Conservation (phyloP, 2,888 invertebrate species). For the Orthosia gracilis region DNA sequence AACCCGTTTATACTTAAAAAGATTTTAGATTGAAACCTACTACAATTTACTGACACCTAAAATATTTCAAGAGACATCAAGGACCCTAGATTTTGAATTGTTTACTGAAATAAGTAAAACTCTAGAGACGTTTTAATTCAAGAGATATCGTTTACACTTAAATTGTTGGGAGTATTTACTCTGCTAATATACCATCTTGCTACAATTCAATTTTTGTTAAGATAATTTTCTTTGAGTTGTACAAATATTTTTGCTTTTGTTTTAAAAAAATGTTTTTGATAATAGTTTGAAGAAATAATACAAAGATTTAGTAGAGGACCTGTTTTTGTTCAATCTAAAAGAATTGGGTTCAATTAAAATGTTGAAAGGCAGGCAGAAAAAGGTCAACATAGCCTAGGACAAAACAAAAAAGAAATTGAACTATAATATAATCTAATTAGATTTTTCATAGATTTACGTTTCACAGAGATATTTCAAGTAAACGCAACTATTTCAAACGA, state of each 20-base stretch:
- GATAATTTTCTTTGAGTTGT: not conserved
- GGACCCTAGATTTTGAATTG: conserved; percentile 28
- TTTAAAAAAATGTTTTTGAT: not conserved
- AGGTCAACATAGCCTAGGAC: not conserved
- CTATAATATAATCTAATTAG: not conserved
- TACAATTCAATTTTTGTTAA: conserved; percentile 21
- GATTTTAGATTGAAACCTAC: conserved; percentile 27
- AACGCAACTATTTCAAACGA: not conserved
- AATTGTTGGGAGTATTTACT: conserved; percentile 39
- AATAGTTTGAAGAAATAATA: not conserved
- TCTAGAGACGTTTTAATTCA: conserved; percentile 15
- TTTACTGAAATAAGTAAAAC: conserved; percentile 39
- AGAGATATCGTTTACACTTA: conserved; percentile 28
- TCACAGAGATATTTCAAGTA: too few species aligned
- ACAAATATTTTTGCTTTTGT: conserved; percentile 4
- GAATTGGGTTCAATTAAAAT: not conserved
- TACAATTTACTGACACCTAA: conserved; percentile 34
- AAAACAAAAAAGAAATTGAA: not conserved
- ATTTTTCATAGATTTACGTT: not conserved
- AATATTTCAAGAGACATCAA: conserved; percentile 41
- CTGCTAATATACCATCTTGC: conserved; percentile 26
- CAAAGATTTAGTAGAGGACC: not conserved
- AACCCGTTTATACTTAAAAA: conserved; percentile 15
- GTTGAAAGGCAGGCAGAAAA: not conserved
- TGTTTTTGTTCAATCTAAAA: not conserved